Percentiles rank a stretch among this genome's conserved stretches.
These are phyloP conservation scores for Nyctibius bracteatus DNA, from an alignment of 2,113 vertebrate species.

Conservation along the genomic window DNA sequence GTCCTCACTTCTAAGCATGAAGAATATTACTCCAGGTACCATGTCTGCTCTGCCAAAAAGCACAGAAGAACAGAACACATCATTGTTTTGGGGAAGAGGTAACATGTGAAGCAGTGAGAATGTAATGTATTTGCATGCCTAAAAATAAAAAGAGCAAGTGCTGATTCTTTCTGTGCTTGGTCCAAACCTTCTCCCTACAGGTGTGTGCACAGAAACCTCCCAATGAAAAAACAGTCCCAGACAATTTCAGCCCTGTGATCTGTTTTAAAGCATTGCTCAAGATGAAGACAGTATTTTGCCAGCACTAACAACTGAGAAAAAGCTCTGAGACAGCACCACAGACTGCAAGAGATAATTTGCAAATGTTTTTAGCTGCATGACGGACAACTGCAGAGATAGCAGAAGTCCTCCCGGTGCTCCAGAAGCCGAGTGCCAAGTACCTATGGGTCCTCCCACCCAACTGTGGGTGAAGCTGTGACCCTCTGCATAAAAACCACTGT, in stretches of 20 bases:
- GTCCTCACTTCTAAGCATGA: background rate
- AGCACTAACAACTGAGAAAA: background rate
- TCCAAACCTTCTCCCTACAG: background rate
- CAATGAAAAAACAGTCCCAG: background rate
- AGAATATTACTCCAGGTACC: background rate
- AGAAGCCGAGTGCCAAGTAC: background rate
- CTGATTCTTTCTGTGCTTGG: background rate
- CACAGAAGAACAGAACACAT: background rate
- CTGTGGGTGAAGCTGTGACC: background rate
- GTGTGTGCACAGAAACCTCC: accelerated
- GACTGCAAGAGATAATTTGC: background rate
- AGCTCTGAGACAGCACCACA: background rate
- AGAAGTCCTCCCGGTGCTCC: background rate
- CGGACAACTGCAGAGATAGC: background rate
- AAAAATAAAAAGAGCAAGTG: background rate
- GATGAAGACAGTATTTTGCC: background rate
- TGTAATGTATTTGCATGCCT: background rate
- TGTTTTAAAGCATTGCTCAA: background rate
- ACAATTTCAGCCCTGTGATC: background rate
- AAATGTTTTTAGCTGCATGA: background rate
- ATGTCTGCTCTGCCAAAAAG: background rate
- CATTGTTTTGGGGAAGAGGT: background rate
- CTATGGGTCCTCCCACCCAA: background rate
- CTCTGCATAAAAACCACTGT: background rate
- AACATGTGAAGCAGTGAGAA: background rate